These are phyloP conservation scores for Agrochola macilenta DNA, from an alignment of 2,888 invertebrate genomes.

Conservation along the genomic window DNA sequence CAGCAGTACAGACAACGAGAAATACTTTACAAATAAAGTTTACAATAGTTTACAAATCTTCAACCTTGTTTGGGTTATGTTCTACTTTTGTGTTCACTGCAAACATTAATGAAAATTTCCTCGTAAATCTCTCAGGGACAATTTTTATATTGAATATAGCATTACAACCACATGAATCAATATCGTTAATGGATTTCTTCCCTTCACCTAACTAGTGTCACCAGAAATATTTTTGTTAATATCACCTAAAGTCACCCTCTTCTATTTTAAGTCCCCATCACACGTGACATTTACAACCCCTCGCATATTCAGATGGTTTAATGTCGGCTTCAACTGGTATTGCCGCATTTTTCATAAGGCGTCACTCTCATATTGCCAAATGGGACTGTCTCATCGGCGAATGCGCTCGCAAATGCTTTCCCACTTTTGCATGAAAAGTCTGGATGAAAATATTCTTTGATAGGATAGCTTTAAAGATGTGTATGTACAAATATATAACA, in stretches of 20 bases:
- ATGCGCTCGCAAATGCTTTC: conserved; percentile 63
- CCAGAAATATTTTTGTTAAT: conserved; percentile 73
- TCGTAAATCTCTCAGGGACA: background rate
- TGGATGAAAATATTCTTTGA: conserved; percentile 26
- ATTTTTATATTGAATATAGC: background rate
- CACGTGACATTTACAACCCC: conserved; percentile 81
- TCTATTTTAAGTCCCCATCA: conserved; percentile 78
- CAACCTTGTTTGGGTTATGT: conserved; percentile 14
- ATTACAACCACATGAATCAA: conserved; percentile 25
- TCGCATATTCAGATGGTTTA: conserved; percentile 86
- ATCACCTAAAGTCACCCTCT: conserved; percentile 75
- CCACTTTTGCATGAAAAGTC: conserved; percentile 31
- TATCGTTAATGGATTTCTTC: conserved; percentile 36
- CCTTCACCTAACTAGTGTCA: conserved; percentile 61
- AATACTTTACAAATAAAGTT: conserved; percentile 34
- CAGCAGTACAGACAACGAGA: conserved; percentile 12
- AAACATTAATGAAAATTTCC: conserved; percentile 5
- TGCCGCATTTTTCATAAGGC: conserved; percentile 84
- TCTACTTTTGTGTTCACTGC: conserved; percentile 12
- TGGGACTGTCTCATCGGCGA: conserved; percentile 69
- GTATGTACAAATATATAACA: background rate
- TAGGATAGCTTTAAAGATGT: conserved; percentile 3
- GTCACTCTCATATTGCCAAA: conserved; percentile 76
- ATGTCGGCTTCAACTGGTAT: conserved; percentile 78
- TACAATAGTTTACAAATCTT: conserved; percentile 33